Evolutionary conservation across 1,140 invertebrate genomes (phyloP).

Genomic region (Drosophila arawakana): DNA sequence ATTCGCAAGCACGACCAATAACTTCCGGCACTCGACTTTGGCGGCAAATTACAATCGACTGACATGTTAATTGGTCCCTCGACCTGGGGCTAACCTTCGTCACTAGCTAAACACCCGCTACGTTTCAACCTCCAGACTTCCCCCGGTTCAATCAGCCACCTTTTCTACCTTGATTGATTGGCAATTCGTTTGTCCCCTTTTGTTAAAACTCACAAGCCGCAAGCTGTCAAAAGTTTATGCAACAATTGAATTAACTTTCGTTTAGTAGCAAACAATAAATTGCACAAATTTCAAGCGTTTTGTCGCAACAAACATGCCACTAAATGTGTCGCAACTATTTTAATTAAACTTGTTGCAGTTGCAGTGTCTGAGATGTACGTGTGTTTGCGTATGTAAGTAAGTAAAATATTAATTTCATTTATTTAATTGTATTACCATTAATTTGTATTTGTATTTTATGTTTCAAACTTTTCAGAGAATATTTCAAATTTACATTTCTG

Average conservation of each 20-base stretch:
- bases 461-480: background rate
- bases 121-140: too few relatives aligned
- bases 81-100: background rate
- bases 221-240: constrained; percentile 46
- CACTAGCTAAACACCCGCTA: background rate
- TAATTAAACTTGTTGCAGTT: background rate
- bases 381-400: too few relatives aligned
- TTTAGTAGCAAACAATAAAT: background rate
- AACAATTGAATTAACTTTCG: constrained; percentile 36
- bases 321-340: background rate
- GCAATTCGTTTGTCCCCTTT: constrained; percentile 19
- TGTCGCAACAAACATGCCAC: background rate
- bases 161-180: constrained; percentile 17
- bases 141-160: background rate
- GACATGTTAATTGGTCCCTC: constrained; percentile 75
- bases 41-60: constrained; percentile 54
- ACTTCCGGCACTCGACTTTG: constrained; percentile 69
- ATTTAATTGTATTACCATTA: background rate
- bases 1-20: constrained; percentile 67
- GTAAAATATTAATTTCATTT: background rate
- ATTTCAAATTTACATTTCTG: background rate
- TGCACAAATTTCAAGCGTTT: background rate
- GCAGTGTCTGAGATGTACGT: too few relatives aligned
- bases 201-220: background rate
- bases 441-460: background rate